Base-by-base conservation (phyloP, 2,797 vertebrate genomes). In the Glossophaga mutica region DNA sequence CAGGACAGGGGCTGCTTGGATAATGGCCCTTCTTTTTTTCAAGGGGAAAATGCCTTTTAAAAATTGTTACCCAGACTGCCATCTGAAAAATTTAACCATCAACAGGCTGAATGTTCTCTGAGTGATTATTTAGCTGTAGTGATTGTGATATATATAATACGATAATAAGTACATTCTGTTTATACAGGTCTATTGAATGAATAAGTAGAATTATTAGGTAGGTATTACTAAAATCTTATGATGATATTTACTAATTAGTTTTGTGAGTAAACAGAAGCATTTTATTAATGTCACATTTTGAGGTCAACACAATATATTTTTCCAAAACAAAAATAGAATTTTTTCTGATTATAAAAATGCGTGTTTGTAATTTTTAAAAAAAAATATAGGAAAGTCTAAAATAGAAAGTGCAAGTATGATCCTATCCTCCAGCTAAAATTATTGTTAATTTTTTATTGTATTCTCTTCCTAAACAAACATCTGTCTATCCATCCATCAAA, bases 271-370 rank as follows among this genome's bases (percentile, higher is more conserved):
- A 68, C 22, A 85, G 39, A 81, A 29, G 16, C n/a, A 76, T 91
- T 93, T 92, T 79, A 68, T 68, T 86, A 76, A 76, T 76, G 21
- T 95, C 74, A 91, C 0, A 81, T 86, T 90, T 92, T 87, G 67
- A 89, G 29, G 55, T 88, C 37, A 94, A 78, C 9, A 59, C 21
- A 52, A 11, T 83, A 32, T 81, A 39, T 73, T 78, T 95, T 95
- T 79, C 24, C 37, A 68, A 87, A 89, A 86, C 37, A 81, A 78
- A 83, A 94, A 70, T 50, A 44, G 9, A 29, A 21, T 71, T 39
- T 76, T 93, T 94, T 79, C 59, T 83, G 19, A 82, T 77, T 83
- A 52, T 70, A 90, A 93, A 87, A 94, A 59, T 46, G 34, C 14
- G 74, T 85, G 22, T 74, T 85, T 87, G 55, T 77, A 95, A 70